Percentiles rank a stretch among this genome's conserved stretches.
Evolutionary conservation across 2,797 vertebrate genomes (phyloP).

Genomic region (Brachyalestes nurse): DNA sequence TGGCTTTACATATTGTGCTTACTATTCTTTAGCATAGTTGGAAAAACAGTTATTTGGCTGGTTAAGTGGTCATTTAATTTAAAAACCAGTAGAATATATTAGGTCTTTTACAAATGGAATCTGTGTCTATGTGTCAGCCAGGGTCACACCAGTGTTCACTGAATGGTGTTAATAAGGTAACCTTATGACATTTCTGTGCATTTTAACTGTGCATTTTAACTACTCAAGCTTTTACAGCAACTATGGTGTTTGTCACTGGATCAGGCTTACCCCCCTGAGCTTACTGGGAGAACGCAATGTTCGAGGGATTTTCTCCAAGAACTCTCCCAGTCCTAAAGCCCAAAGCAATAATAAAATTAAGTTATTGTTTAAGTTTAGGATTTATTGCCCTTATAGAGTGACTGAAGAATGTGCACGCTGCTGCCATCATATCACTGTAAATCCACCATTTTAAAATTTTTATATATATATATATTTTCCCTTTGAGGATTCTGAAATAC

Average conservation of each 20-base stretch:
- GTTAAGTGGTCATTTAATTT: background rate
- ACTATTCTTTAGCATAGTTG: background rate
- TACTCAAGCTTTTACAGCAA: conserved; percentile 6
- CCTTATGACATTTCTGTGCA: background rate
- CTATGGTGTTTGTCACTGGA: conserved; percentile 34
- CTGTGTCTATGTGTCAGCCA: conserved; percentile 23
- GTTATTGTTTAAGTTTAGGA: background rate
- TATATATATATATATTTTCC: too few species aligned
- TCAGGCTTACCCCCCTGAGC: background rate
- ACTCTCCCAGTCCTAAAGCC: background rate
- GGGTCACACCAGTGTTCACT: background rate
- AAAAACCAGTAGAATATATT: background rate
- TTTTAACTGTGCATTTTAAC: background rate
- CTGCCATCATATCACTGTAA: background rate
- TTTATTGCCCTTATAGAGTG: background rate
- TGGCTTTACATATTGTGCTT: background rate
- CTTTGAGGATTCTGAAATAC: background rate
- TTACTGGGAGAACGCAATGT: conserved; percentile 3
- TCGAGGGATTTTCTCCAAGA: conserved; percentile 13
- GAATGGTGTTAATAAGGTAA: background rate
- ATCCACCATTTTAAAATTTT: too few species aligned
- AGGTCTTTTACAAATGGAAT: conserved; percentile 17
- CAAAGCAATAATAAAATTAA: background rate
- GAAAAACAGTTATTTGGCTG: background rate
- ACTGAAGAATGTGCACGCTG: too few species aligned